A percentile compares a stretch with the other conserved stretches of the same genome.
Evolutionary conservation across 2,113 vertebrate species (phyloP).

Genomic region (Caranx ignobilis): DNA sequence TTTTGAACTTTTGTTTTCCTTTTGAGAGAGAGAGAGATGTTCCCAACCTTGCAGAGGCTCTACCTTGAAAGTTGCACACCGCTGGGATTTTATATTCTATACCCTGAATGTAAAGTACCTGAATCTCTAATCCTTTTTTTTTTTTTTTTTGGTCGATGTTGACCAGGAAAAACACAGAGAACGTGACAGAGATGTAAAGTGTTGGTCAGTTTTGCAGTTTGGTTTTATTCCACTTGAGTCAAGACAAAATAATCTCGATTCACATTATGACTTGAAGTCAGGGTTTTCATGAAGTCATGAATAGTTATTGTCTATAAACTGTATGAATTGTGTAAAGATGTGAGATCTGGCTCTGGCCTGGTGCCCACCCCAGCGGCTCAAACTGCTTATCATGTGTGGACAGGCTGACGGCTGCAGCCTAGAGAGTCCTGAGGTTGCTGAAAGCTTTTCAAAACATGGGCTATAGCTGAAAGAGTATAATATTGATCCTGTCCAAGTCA

Average conservation of each 20-base stretch:
- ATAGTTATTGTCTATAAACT: not conserved
- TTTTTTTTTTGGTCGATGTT: too few relatives aligned
- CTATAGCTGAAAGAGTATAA: conserved; percentile 12
- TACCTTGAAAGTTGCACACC: too few relatives aligned
- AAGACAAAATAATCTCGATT: not conserved
- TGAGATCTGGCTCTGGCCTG: not conserved
- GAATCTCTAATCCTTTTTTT: not conserved
- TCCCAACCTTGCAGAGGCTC: not conserved
- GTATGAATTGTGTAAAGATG: not conserved
- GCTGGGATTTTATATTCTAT: not conserved
- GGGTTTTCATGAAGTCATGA: not conserved
- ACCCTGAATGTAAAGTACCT: not conserved
- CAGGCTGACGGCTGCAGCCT: conserved; percentile 41
- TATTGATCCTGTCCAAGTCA: conserved; percentile 11
- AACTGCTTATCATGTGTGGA: conserved; percentile 35
- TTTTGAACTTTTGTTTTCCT: not conserved
- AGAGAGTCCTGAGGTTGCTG: conserved; percentile 31
- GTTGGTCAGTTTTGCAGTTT: not conserved
- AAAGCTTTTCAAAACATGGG: conserved; percentile 25
- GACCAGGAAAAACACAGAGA: not conserved
- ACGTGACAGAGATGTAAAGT: not conserved
- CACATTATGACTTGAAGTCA: not conserved
- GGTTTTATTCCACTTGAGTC: not conserved
- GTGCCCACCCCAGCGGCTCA: conserved; percentile 14
- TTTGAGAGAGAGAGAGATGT: not conserved